A percentile compares a stretch with the other conserved stretches of the same genome.
Evolutionary conservation across 53 echinoderm and acorn worm species (phyloP).

Genomic region (Echinarachnius parma): DNA sequence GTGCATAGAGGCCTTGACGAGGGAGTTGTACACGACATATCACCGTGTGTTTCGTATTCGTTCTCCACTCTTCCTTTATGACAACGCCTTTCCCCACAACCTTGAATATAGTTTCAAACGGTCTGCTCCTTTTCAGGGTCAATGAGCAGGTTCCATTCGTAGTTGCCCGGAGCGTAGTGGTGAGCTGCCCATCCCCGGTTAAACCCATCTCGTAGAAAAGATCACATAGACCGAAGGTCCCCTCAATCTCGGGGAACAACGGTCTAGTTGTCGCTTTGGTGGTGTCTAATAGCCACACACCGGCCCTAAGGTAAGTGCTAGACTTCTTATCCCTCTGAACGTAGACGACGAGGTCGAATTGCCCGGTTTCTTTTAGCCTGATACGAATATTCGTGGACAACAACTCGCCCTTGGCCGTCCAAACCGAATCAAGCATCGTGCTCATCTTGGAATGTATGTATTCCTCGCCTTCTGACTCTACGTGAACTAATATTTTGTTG

Average conservation of each 20-base stretch:
- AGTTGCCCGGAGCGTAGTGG: background rate
- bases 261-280: background rate
- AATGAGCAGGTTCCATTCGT: background rate
- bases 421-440: background rate
- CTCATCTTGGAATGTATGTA: background rate
- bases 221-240: background rate
- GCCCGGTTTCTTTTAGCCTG: background rate
- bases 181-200: background rate
- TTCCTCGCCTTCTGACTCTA: background rate
- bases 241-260: constrained; percentile 6
- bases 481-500: background rate
- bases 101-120: background rate
- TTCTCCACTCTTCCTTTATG: background rate
- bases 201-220: constrained; percentile 18
- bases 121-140: background rate
- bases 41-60: background rate
- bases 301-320: background rate
- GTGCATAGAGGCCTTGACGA: background rate
- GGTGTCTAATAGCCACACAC: constrained; percentile 23
- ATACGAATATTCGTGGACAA: constrained; percentile 2
- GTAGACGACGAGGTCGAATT: constrained; percentile 12
- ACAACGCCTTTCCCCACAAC: background rate
- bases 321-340: background rate
- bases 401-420: background rate
- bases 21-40: constrained; percentile 8